These are phyloP conservation scores for Bungarus multicinctus DNA, from an alignment of 2,113 vertebrate genomes.

Conservation along the genomic window DNA sequence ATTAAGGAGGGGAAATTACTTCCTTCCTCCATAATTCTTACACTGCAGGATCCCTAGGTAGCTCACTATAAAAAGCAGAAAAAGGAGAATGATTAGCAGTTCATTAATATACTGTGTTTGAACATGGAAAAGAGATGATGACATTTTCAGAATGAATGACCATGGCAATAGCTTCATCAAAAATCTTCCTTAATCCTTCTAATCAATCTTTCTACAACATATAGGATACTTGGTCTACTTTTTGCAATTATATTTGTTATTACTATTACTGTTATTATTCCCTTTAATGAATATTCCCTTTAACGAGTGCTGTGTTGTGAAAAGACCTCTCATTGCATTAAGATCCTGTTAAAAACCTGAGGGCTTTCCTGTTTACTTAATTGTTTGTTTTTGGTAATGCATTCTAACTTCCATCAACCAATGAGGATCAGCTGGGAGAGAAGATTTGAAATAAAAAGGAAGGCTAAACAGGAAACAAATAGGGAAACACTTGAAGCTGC, in stretches of 20 bases:
- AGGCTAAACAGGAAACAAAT: not conserved
- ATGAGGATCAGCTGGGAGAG: not conserved
- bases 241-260: not conserved
- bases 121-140: not conserved
- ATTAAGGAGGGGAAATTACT: constrained; percentile 15
- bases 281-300: not conserved
- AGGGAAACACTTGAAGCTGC: not conserved
- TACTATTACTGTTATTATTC: not conserved
- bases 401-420: not conserved
- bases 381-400: not conserved
- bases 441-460: not conserved
- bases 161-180: not conserved
- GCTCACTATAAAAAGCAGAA: not conserved
- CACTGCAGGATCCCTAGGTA: not conserved
- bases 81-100: not conserved
- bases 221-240: not conserved
- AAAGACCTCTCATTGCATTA: not conserved
- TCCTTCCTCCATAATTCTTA: not conserved
- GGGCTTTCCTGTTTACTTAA: not conserved
- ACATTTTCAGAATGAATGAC: not conserved
- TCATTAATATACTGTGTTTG: not conserved
- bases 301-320: not conserved
- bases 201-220: not conserved
- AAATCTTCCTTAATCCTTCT: not conserved
- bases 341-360: not conserved